Conservation (phyloP, 2,888 invertebrate genomes). For the Agrochola lota region DNA sequence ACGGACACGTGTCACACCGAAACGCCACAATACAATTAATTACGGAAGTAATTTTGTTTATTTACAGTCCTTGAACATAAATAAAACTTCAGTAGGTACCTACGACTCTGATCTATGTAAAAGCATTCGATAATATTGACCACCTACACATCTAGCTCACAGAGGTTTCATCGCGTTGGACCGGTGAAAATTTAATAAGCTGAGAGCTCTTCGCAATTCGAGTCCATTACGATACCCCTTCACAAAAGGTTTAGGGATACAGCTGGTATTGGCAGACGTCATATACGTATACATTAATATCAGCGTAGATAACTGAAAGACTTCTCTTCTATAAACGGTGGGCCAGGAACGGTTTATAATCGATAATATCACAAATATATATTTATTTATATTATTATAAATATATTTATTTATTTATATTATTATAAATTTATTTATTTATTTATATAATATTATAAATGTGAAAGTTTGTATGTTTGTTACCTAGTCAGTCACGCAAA, state of each 20-base stretch:
- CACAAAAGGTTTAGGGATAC: slow-evolving; percentile 7
- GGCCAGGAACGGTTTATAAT: too few species aligned
- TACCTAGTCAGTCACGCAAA: background rate
- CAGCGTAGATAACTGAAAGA: background rate
- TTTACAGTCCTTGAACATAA: background rate
- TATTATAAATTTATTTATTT: too few species aligned
- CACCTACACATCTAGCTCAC: background rate
- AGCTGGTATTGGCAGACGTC: slow-evolving; percentile 20
- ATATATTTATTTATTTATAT: too few species aligned
- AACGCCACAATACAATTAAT: slow-evolving; percentile 21
- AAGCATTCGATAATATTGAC: slow-evolving; percentile 27
- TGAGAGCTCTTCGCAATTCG: slow-evolving; percentile 18
- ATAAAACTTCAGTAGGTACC: background rate
- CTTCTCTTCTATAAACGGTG: background rate
- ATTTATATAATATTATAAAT: too few species aligned
- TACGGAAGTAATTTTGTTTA: slow-evolving; percentile 8
- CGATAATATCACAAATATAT: too few species aligned
- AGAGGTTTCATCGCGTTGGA: slow-evolving; percentile 10
- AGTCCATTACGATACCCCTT: slow-evolving; percentile 3
- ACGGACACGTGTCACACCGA: background rate
- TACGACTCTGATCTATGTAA: slow-evolving; percentile 3
- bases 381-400: too few species aligned
- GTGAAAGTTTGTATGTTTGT: background rate
- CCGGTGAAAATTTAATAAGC: slow-evolving; percentile 16
- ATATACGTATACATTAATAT: background rate